phyloP scores from a whole-genome alignment of 1,140 invertebrate genomes.

The Calosoma granatense region DNA sequence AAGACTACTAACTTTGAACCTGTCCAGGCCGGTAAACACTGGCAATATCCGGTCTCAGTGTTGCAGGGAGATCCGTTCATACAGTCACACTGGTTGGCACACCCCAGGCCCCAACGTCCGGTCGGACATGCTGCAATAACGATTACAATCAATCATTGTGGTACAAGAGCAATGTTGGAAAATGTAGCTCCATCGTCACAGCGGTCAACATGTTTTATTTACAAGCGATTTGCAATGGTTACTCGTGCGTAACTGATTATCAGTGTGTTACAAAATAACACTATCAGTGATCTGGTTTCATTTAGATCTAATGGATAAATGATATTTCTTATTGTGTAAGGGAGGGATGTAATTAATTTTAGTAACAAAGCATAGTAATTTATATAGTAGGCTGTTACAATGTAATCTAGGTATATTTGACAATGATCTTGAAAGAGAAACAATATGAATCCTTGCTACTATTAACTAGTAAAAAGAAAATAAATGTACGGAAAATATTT shows the following conservation, averaged over 20 bases:
- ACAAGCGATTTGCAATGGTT: not conserved
- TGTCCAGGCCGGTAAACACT: constrained; percentile 37
- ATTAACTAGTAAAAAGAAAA: no score
- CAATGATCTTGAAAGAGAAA: no score
- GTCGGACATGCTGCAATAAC: not conserved
- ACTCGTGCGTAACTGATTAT: not conserved
- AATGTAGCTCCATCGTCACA: no score
- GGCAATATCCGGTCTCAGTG: constrained; percentile 32
- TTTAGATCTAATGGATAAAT: not conserved
- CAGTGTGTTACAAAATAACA: not conserved
- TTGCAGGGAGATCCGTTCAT: not conserved
- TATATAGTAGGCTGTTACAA: no score
- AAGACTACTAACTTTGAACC: constrained; percentile 23
- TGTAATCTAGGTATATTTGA: no score
- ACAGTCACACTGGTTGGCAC: not conserved
- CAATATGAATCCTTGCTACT: no score
- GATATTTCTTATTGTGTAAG: no score
- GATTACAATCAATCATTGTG: no score
- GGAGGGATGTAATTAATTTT: no score
- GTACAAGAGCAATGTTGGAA: no score
- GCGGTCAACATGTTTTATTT: not conserved
- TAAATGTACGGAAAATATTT: no score
- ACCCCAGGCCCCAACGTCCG: not conserved
- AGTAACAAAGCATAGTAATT: no score
- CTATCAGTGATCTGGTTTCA: not conserved